Evolutionary conservation across 2,113 vertebrate species (phyloP), one percentile per base, ranked within the genome.

Genomic region (Mola mola): DNA sequence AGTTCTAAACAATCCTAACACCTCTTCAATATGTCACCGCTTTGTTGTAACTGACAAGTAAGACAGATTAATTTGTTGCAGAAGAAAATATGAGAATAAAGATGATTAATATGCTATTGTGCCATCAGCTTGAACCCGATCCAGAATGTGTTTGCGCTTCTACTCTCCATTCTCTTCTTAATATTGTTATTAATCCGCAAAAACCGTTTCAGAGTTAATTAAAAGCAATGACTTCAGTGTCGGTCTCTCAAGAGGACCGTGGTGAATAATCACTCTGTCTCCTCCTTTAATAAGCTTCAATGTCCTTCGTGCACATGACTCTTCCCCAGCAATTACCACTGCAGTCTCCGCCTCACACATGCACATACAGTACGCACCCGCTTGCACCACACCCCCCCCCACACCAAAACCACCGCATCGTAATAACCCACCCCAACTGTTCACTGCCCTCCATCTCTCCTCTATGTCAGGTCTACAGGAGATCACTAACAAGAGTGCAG

Each of bases 131-230:
- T 82, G 80, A 87, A 84, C 69, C 75, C 72, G 69, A 87, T 90
- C 86, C 89, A 88, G 76, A 71, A 85, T 70, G 68, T 87, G 77
- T 86, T 87, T 86, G 81, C 78, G 65, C 72, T 77, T 82, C 74
- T 72, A 64, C 72, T 85, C 81, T 76, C 61, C 61, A 49, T 57
- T 82, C 84, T 81, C 77, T 68, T 85, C 83, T 89, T 87, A 87
- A 91, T 90, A 91, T 90, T 90, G 87, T 91, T 90, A 91, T 90
- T 88, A 90, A 89, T 91, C 88, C 82, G 67, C 82, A 83, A 87
- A 29, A 90, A 87, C 83, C 86, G 72, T 90, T 90, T 88, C 80
- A 79, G 79, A 91, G 83, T 89, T 91, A 90, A 91, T 91, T 90
- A 90, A 90, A 91, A 89, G 88, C 89, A 87, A 89, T 84, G 84